These are phyloP conservation scores for Syngnathus rostellatus DNA, from an alignment of 2,797 vertebrate species.

Conservation along the genomic window DNA sequence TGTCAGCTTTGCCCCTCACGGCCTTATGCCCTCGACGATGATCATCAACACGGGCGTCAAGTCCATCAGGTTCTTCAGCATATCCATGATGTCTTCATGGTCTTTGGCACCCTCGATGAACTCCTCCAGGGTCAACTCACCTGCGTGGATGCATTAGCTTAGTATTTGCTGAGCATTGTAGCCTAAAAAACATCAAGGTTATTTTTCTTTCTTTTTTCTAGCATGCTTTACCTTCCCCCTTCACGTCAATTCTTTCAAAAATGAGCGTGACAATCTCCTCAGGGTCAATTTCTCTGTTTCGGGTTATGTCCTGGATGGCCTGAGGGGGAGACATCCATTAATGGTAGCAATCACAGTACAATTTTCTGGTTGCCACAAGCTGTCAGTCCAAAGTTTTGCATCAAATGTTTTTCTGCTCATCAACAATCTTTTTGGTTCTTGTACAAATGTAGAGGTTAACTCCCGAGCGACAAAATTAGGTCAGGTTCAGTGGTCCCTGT, in stretches of 20 bases:
- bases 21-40: constrained; percentile 53
- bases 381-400: background rate
- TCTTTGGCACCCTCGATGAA: constrained; percentile 68
- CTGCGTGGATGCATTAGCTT: constrained; percentile 30
- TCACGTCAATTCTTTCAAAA: constrained; percentile 67
- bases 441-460: background rate
- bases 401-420: background rate
- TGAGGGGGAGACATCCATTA: constrained; percentile 30
- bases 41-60: constrained; percentile 66
- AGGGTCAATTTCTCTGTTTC: constrained; percentile 59
- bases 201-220: background rate
- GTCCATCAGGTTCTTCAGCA: constrained; percentile 68
- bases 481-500: constrained; percentile 9
- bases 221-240: constrained; percentile 60
- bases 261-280: constrained; percentile 68
- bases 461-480: background rate
- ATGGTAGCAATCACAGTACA: background rate
- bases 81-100: constrained; percentile 69
- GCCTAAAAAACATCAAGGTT: background rate
- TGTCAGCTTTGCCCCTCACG: background rate
- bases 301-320: constrained; percentile 74
- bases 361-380: background rate
- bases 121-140: constrained; percentile 71
- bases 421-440: background rate
- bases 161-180: background rate